These are phyloP conservation scores for Cassiopea andromeda DNA, from an alignment of 30 jellyfish, hydroid and myxozoan species.

Conservation along the genomic window DNA sequence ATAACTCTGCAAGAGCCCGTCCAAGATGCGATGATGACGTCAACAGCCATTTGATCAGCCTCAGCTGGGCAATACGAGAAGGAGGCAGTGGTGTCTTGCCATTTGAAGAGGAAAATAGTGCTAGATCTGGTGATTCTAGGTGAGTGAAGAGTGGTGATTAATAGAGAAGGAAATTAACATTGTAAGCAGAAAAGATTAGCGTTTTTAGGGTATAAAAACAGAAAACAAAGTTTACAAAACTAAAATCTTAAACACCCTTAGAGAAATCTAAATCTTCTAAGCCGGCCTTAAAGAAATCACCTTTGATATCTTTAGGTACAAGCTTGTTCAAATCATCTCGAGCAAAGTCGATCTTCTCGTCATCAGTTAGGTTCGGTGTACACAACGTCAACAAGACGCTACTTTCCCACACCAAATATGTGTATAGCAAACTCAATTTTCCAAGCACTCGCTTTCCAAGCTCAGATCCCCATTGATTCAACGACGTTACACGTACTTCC, in stretches of 20 bases:
- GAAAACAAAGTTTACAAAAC: too few species aligned
- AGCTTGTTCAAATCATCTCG: slow-evolving; percentile 74
- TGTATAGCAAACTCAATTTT: slow-evolving; percentile 78
- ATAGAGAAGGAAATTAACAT: too few species aligned
- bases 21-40: slow-evolving; percentile 97
- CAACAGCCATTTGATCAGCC: slow-evolving; percentile 91
- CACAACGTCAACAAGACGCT: slow-evolving; percentile 85
- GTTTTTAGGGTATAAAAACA: too few species aligned
- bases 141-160: too few species aligned
- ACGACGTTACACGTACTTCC: slow-evolving; percentile 89
- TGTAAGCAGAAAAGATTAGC: too few species aligned
- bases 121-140: not conserved
- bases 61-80: slow-evolving; percentile 76
- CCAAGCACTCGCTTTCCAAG: slow-evolving; percentile 85
- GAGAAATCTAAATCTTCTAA: too few species aligned
- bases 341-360: slow-evolving; percentile 79
- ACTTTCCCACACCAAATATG: slow-evolving; percentile 97
- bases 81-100: slow-evolving; percentile 63
- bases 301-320: slow-evolving; percentile 57
- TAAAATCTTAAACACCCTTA: too few species aligned
- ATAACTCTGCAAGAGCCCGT: slow-evolving; percentile 90
- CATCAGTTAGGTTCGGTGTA: slow-evolving; percentile 75
- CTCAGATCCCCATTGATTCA: slow-evolving; percentile 95
- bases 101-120: slow-evolving; percentile 24
- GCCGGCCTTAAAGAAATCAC: slow-evolving; percentile 1